Base-by-base conservation (phyloP, 1,140 invertebrate genomes). In the Brachionus angularis region DNA sequence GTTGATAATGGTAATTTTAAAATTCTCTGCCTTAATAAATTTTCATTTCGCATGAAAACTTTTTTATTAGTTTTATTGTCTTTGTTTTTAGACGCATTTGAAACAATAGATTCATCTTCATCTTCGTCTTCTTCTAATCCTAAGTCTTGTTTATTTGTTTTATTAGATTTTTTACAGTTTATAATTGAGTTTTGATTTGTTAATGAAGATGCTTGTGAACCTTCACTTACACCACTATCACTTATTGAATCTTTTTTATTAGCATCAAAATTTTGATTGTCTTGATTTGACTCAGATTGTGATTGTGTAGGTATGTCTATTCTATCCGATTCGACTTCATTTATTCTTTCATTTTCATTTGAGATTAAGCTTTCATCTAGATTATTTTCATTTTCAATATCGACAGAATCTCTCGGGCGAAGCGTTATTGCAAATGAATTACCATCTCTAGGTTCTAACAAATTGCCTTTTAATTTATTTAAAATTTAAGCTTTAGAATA, bases 161-260 rank as follows among this genome's bases (percentile, higher is more conserved):
- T 3, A 42, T 42, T n/a, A 42, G 39, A 8, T 14, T 42, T 42
- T n/a, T 58, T 34, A 14, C 1, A n/a, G n/a, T n/a, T n/a, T n/a
- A n/a, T n/a, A n/a, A n/a, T 2, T 29, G 52, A 55, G 18, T 12
- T 10, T 58, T 34, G 7, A 23, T 34, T 58, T 58, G 53, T 39
- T 25, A 39, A n/a, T 14, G 39, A 42, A 42, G 8, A 14, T 14
- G 16, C 10, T 42, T 42, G 53, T 39, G 53, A 58, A 39, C 23
- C 53, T 14, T 58, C 53, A 39, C 53, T 58, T 8, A 58, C 16
- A 58, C 53, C 53, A 58, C 53, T 58, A 10, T 55, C 52, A 16
- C 12, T 16, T 0, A 18, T 55, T 16, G n/a, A n/a, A n/a, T 58
- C 33, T 58, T 34, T 58, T 14, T 33, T 31, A 58, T 21, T 58